phyloP scores from a whole-genome alignment of 2,797 vertebrate species.

The Orestias chungarensis region DNA sequence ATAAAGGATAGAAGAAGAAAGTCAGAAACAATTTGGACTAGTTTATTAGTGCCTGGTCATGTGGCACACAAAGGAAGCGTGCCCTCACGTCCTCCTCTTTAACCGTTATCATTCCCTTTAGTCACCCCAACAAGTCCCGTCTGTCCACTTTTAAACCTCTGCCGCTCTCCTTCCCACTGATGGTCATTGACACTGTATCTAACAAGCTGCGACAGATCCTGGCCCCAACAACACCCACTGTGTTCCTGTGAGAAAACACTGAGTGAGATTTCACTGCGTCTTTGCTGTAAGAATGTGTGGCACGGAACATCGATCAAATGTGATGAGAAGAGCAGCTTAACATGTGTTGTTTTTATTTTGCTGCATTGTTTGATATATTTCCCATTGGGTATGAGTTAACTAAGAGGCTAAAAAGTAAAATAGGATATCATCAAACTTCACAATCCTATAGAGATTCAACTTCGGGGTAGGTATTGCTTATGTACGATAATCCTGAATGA shows the following conservation, averaged over 20 bases:
- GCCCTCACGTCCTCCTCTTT: slow-evolving; percentile 6
- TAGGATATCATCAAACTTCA: neutral
- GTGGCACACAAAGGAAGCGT: slow-evolving; percentile 11
- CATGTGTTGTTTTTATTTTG: neutral
- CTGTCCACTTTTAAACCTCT: slow-evolving; percentile 19
- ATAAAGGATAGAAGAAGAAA: slow-evolving; percentile 1
- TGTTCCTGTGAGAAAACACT: slow-evolving; percentile 40
- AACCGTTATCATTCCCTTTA: slow-evolving; percentile 16
- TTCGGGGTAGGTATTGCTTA: neutral
- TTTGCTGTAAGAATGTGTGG: slow-evolving; percentile 5
- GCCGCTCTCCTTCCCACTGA: slow-evolving; percentile 21
- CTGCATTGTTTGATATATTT: neutral
- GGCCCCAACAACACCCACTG: slow-evolving; percentile 25
- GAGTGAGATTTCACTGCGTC: slow-evolving; percentile 29
- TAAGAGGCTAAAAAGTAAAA: neutral
- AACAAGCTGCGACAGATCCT: slow-evolving; percentile 42
- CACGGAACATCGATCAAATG: slow-evolving; percentile 14
- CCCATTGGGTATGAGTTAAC: neutral
- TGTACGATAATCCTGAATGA: neutral
- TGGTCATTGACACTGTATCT: slow-evolving; percentile 16
- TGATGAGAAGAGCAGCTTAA: slow-evolving; percentile 1
- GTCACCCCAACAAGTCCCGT: slow-evolving; percentile 9
- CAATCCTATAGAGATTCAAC: neutral
- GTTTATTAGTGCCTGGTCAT: slow-evolving; percentile 25
- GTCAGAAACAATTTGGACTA: slow-evolving; percentile 2